Evolutionary conservation across 2,888 invertebrate species (phyloP).

Genomic region (Erpobdella octoculata): DNA sequence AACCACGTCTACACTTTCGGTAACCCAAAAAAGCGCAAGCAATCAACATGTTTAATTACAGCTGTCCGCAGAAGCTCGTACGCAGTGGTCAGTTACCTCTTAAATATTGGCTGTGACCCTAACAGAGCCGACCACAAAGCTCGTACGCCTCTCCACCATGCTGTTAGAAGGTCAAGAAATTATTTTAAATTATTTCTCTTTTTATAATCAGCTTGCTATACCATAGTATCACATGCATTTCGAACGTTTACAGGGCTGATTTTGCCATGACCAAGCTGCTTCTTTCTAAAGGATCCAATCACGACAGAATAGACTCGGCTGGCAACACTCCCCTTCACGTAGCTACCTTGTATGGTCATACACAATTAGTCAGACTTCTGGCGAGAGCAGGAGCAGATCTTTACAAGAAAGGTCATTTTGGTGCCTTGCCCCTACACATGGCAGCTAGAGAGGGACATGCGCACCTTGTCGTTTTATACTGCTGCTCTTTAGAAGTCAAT

Average conservation of each 20-base stretch:
- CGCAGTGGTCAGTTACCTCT: constrained; percentile 36
- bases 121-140: constrained; percentile 38
- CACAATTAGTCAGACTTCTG: constrained; percentile 37
- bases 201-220: too few relatives aligned
- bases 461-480: constrained; percentile 34
- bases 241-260: constrained; percentile 32
- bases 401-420: constrained; percentile 37
- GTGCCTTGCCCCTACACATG: constrained; percentile 39
- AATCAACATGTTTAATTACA: constrained; percentile 33
- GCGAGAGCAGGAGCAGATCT: constrained; percentile 34
- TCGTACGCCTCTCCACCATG: constrained; percentile 37
- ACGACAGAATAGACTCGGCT: constrained; percentile 32
- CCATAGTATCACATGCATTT: too few relatives aligned
- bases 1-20: constrained; percentile 35
- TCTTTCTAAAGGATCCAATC: constrained; percentile 35
- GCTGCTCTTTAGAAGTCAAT: constrained; percentile 20
- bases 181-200: too few relatives aligned
- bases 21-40: constrained; percentile 30
- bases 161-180: constrained; percentile 34
- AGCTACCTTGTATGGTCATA: constrained; percentile 38
- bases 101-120: constrained; percentile 36
- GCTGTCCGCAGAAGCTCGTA: constrained; percentile 36
- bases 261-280: constrained; percentile 38
- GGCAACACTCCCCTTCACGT: constrained; percentile 39
- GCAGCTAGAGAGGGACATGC: constrained; percentile 39